Base-by-base conservation (phyloP, 1,140 invertebrate species). In the Diprion similis region DNA sequence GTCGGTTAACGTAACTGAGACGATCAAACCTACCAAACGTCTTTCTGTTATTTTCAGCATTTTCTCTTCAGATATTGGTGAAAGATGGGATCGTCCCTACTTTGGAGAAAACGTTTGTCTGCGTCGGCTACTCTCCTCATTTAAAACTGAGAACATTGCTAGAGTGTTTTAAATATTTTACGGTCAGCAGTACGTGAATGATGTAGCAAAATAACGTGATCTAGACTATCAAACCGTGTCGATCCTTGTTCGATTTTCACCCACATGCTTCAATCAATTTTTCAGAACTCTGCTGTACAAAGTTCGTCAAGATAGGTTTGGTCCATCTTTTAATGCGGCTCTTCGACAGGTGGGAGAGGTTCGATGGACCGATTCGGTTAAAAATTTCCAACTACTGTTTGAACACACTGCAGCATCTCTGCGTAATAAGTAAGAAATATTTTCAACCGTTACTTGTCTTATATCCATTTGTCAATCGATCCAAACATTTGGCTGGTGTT, bases 271-370 rank as follows among this genome's bases (percentile, higher is more conserved):
- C 71, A 18, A 74, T 9, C 71, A 67, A 75, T 71, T 72, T 80
- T 85, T 81, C 84, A 92, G 91, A 89, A 87, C 86, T 89, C 75
- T 92, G 89, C 87, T 92, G 89, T 82, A 90, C 86, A 78, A 91
- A 90, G 83, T 90, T 92, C 76, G 88, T 91, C 69, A 92, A 92
- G 85, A 87, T 88, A 75, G 90, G 90, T 37, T 87, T 92, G 51
- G 88, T 90, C 72, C 85, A 89, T 73, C 82, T 90, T 73, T 79
- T 92, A 68, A 88, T 91, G 79, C 86, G 90, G 68, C 88, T 92
- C 76, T 91, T 93, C 82, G 91, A 92, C 78, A 87, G 90, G 48
- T 92, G 92, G 91, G 91, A 92, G 71, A 90, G 89, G 80, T 91
- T 90, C 82, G 91, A 92, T 75, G 90, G 91, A 0, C 89, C 89